Evolutionary conservation across 2,113 vertebrate genomes (phyloP), one percentile per base, ranked within the genome.

Genomic region (Chloropsis cyanopogon): DNA sequence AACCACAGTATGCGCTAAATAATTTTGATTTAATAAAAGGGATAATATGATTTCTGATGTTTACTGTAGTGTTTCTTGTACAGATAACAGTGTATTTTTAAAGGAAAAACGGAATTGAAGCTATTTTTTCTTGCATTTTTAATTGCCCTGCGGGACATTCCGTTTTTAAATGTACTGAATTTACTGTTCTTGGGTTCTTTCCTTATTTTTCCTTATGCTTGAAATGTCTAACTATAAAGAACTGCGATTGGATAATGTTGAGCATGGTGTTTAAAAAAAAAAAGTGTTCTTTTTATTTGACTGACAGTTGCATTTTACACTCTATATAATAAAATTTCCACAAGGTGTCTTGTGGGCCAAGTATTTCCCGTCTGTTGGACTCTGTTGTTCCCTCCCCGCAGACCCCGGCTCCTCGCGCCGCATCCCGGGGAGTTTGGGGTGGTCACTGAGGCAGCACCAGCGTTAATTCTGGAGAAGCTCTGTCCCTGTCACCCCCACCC

Each of bases 21-120:
- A 97, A 97, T 96, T 97, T 97, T 98, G 99, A 98, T 98, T 99
- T 99, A 99, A 99, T 99, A 99, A 99, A 99, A 99, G 99, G 99
- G 99, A 99, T 99, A 98, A 96, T 98, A 98, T 99, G 99, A 99
- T 99, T 99, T 99, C 95, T 98, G 96, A 97, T 99, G 98, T 99
- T 99, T 99, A 99, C 98, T 98, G 98, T 99, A 99, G 99, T 98
- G 98, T 97, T 96, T 98, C 97, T 97, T 99, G 99, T 99, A 99
- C 98, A 99, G 98, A 98, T 99, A 99, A 99, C 98, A 97, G 96
- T 99, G 98, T 99, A 99, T 99, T 99, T 99, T 99, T 99, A 97
- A 98, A 98, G 91, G 91, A 98, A 98, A 98, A 98, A 97, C 97
- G 98, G 98, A 98, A 98, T 97, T 97, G 98, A 98, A 98, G 98